These are phyloP conservation scores for Drosophila persimilis DNA, from an alignment of 1,140 invertebrate species.

Conservation along the genomic window DNA sequence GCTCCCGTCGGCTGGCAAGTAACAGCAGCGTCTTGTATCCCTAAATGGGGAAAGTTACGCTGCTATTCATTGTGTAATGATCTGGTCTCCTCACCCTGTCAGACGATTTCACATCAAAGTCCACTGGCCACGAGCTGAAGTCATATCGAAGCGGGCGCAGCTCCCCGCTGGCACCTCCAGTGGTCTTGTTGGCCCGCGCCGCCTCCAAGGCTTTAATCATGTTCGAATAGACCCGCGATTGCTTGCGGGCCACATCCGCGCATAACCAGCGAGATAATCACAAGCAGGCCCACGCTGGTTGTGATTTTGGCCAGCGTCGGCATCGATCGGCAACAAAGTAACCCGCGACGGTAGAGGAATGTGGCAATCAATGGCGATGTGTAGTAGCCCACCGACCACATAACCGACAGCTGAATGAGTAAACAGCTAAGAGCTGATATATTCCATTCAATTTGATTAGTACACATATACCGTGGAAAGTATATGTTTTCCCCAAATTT, in stretches of 20 bases:
- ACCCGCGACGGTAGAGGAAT: conserved; percentile 88
- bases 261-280: conserved; percentile 87
- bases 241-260: conserved; percentile 89
- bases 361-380: conserved; percentile 90
- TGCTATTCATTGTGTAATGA: too few relatives aligned
- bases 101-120: conserved; percentile 86
- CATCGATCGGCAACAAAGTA: conserved; percentile 86
- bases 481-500: conserved; percentile 89
- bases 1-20: conserved; percentile 38
- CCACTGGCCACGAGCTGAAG: conserved; percentile 92
- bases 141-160: conserved; percentile 93
- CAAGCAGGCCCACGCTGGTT: conserved; percentile 86
- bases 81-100: conserved; percentile 71
- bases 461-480: conserved; percentile 86
- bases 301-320: conserved; percentile 86
- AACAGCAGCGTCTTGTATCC: conserved; percentile 58
- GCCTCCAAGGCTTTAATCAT: conserved; percentile 88
- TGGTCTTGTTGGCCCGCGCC: conserved; percentile 84
- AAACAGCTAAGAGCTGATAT: conserved; percentile 19
- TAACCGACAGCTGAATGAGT: conserved; percentile 84
- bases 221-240: conserved; percentile 88
- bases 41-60: conserved; percentile 21
- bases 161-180: conserved; percentile 83
- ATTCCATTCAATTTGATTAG: conserved; percentile 7
- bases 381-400: conserved; percentile 90